Conservation (phyloP, 2,888 invertebrate species). For the Caenorhabditis afra region DNA sequence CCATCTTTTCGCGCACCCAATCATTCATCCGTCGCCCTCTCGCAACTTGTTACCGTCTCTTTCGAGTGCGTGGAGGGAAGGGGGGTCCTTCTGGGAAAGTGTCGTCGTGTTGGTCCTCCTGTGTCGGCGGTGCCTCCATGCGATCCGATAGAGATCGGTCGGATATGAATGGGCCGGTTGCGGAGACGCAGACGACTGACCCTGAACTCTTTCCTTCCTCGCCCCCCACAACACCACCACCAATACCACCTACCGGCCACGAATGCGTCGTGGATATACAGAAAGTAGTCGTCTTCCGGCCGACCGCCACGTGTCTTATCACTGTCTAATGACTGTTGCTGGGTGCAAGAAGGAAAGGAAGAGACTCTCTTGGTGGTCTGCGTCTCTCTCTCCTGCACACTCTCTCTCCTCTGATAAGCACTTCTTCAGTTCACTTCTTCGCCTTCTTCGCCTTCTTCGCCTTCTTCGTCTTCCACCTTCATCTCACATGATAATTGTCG, state of each 20-base stretch:
- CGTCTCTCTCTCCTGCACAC: constrained; percentile 2
- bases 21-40: too few relatives aligned
- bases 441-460: neutral
- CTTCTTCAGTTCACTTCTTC: constrained; percentile 13
- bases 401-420: constrained; percentile 20
- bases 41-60: too few relatives aligned
- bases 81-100: too few relatives aligned
- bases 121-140: constrained; percentile 13
- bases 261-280: too few relatives aligned
- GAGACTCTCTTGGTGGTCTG: too few relatives aligned
- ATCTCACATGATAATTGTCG: constrained; percentile 45
- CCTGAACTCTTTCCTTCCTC: constrained; percentile 25
- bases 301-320: neutral
- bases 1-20: too few relatives aligned
- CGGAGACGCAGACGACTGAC: constrained; percentile 26
- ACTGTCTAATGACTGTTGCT: constrained; percentile 35
- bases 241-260: constrained; percentile 10
- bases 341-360: neutral
- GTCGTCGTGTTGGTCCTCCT: constrained; percentile 8
- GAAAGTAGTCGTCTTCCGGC: neutral
- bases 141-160: constrained; percentile 28
- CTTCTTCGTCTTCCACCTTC: neutral
- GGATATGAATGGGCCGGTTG: neutral
- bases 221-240: neutral
- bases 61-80: too few relatives aligned